phyloP scores from a whole-genome alignment of 2,888 invertebrate species.

The Sabellastarte sp. region DNA sequence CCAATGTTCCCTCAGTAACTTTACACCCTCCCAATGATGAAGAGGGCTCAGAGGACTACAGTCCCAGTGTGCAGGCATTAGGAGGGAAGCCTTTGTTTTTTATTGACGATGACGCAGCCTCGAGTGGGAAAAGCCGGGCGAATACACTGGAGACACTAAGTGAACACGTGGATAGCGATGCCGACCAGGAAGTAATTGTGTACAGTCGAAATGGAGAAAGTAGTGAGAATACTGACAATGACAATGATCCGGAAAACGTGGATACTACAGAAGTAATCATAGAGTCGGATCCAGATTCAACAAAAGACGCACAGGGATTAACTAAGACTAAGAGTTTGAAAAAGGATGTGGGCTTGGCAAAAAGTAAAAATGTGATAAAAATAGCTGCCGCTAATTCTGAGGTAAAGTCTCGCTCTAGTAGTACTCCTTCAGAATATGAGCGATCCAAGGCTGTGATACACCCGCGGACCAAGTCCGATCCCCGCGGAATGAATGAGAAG shows the following conservation, averaged over 20 bases:
- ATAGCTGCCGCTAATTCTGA: too few relatives aligned
- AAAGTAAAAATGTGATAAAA: too few relatives aligned
- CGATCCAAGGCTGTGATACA: not conserved
- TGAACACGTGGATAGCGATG: not conserved
- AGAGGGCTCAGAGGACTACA: not conserved
- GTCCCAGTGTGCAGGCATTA: not conserved
- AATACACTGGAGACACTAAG: not conserved
- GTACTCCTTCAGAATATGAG: not conserved
- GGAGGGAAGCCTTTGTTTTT: too few relatives aligned
- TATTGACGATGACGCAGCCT: not conserved
- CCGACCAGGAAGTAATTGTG: not conserved
- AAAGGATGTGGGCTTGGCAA: not conserved
- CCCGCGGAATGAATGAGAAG: not conserved
- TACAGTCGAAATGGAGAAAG: not conserved
- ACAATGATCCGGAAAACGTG: not conserved
- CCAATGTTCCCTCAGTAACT: conserved; percentile 6
- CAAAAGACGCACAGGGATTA: too few relatives aligned
- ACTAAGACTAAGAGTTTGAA: too few relatives aligned
- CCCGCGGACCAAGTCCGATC: not conserved
- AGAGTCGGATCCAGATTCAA: too few relatives aligned
- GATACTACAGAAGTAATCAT: too few relatives aligned
- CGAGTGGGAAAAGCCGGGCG: not conserved
- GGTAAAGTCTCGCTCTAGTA: not conserved
- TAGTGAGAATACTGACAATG: too few relatives aligned
- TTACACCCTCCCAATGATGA: not conserved